Base-by-base conservation (phyloP, 2,113 vertebrate genomes). In the Pterophyllum scalare region DNA sequence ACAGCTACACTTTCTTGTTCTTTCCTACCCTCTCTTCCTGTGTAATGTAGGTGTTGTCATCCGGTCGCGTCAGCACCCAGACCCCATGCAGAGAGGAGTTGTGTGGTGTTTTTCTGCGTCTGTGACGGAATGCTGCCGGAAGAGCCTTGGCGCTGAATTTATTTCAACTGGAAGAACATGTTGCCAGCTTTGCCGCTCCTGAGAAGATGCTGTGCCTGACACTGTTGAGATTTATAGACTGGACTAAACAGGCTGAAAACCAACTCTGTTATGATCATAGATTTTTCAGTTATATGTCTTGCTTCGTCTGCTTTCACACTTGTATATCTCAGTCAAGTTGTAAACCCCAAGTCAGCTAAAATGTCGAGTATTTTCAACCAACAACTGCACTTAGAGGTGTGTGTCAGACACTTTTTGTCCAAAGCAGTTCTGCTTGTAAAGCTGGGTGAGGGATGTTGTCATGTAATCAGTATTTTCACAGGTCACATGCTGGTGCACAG, bases 31-130 rank as follows among this genome's bases (percentile, higher is more conserved):
- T 80, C 82, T 86, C 85, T 93, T 92, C 93, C 91, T 90, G 65
- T 84, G 84, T 40, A 65, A 75, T 82, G 83, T 89, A 83, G 85
- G 88, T 74, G 86, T 87, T 81, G 84, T 81, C 84, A 60, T 91
- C 82, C 79, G 28, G 67, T 46, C 20, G 28, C 49, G 17, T 72
- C 61, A 59, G 70, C 91, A 76, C 79, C 62, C 89, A 62, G 83
- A 86, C 82, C 64, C 87, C 86, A 62, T 87, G 84, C 80, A 13
- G 87, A 76, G 84, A 15, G 35, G 58, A 61, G 60, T 7, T 35
- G 75, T 56, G 20, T 74, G 58, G 62, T 77, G 75, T 79, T 83
- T 82, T 82, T 62, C 52, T 82, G 52, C 38, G 67, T 88, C 74
- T 84, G 75, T 64, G 74, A 52, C 10, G 24, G 75, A 86, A 59